These are phyloP conservation scores for Drosophila gaucha DNA, from an alignment of 2,888 invertebrate species.

Conservation along the genomic window DNA sequence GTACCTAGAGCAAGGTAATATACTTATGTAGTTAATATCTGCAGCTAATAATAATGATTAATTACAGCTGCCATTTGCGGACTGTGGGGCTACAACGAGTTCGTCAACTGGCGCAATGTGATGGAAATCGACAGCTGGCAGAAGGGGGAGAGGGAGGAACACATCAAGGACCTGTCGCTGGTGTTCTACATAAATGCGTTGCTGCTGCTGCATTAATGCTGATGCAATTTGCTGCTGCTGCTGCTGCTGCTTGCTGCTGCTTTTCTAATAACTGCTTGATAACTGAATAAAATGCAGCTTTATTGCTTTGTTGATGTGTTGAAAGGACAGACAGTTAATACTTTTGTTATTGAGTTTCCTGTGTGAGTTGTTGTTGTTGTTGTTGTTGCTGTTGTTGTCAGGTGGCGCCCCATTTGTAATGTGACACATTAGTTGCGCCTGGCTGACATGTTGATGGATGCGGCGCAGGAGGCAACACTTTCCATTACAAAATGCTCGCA, in stretches of 20 bases:
- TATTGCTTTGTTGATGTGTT: slow-evolving; percentile 50
- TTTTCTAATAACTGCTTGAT: slow-evolving; percentile 45
- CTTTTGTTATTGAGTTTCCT: slow-evolving; percentile 67
- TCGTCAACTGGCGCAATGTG: slow-evolving; percentile 79
- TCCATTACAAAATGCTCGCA: slow-evolving; percentile 78
- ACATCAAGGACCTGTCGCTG: slow-evolving; percentile 75
- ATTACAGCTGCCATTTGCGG: slow-evolving; percentile 76
- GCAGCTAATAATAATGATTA: background rate
- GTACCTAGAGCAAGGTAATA: slow-evolving; percentile 81
- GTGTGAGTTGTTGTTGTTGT: background rate
- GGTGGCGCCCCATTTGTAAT: slow-evolving; percentile 63
- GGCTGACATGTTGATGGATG: slow-evolving; percentile 67
- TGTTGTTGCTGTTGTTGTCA: slow-evolving; percentile 14
- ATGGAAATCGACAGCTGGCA: slow-evolving; percentile 71
- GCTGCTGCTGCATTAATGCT: slow-evolving; percentile 69
- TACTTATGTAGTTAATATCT: background rate
- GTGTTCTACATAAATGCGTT: slow-evolving; percentile 78
- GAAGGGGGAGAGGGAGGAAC: slow-evolving; percentile 41
- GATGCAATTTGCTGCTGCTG: slow-evolving; percentile 29
- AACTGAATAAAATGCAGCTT: slow-evolving; percentile 66
- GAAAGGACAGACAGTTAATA: slow-evolving; percentile 41
- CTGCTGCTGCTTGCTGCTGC: background rate
- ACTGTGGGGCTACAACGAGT: slow-evolving; percentile 79
- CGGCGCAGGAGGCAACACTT: slow-evolving; percentile 58
- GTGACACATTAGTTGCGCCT: slow-evolving; percentile 76